These are phyloP conservation scores for Platygyra sinensis DNA, from an alignment of 64 coral and sea anemone genomes.

Conservation along the genomic window DNA sequence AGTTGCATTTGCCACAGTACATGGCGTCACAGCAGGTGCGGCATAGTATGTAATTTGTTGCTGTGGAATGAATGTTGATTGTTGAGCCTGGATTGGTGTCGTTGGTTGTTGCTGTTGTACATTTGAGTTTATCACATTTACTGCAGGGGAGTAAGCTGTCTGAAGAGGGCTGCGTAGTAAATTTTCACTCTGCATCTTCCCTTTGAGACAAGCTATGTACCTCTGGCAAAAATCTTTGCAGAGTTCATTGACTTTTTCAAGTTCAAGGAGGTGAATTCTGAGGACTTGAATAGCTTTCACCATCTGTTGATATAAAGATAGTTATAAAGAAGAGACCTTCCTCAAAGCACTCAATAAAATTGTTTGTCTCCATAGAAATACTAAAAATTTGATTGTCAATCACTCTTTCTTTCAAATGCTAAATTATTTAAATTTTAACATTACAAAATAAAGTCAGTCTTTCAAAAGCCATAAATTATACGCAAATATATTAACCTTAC, in stretches of 20 bases:
- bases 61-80: constrained; percentile 33
- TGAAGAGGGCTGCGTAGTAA: constrained; percentile 81
- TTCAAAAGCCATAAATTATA: too few relatives aligned
- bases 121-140: constrained; percentile 57
- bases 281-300: constrained; percentile 98
- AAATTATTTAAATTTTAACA: too few relatives aligned
- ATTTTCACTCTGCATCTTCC: constrained; percentile 98
- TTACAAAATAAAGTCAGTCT: too few relatives aligned
- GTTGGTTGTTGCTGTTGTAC: constrained; percentile 56
- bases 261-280: constrained; percentile 92
- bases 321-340: not conserved
- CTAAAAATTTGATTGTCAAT: too few relatives aligned
- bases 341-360: not conserved
- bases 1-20: constrained; percentile 85
- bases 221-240: constrained; percentile 99
- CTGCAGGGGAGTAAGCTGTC: constrained; percentile 55
- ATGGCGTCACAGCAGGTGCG: constrained; percentile 65
- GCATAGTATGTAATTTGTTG: constrained; percentile 71
- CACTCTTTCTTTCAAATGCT: too few relatives aligned
- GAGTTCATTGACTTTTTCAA: constrained; percentile 99
- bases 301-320: constrained; percentile 67
- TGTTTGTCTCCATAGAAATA: not conserved
- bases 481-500: too few relatives aligned
- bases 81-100: constrained; percentile 46
- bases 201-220: constrained; percentile 99